These are phyloP conservation scores for Myotis pilosus DNA, from an alignment of 2,797 vertebrate species.

Conservation along the genomic window DNA sequence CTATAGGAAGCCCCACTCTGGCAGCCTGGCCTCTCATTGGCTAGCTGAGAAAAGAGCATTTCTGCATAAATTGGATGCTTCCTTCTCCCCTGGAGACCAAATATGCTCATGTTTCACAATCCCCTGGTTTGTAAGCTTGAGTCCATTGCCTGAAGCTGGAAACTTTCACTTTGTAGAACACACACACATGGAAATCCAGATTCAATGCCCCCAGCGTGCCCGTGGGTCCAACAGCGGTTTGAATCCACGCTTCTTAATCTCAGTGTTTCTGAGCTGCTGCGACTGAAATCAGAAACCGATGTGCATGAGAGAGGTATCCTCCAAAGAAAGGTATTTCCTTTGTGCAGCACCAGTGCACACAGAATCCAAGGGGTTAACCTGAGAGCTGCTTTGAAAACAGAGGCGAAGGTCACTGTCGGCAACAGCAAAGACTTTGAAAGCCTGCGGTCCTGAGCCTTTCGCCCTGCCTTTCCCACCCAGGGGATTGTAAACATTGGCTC, in stretches of 20 bases:
- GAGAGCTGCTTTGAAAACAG: slow-evolving; percentile 85
- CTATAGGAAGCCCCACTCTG: slow-evolving; percentile 65
- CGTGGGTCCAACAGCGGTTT: slow-evolving; percentile 21
- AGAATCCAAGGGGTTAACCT: slow-evolving; percentile 84
- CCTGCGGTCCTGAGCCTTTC: slow-evolving; percentile 89
- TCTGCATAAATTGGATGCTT: slow-evolving; percentile 77
- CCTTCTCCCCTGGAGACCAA: slow-evolving; percentile 75
- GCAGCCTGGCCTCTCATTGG: slow-evolving; percentile 62
- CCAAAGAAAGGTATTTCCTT: slow-evolving; percentile 77
- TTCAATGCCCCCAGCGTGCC: neutral
- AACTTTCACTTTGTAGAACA: slow-evolving; percentile 69
- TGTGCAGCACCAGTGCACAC: slow-evolving; percentile 64
- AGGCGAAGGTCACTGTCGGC: slow-evolving; percentile 86
- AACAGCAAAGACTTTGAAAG: slow-evolving; percentile 87
- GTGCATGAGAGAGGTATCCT: slow-evolving; percentile 67
- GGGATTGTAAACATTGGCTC: slow-evolving; percentile 96
- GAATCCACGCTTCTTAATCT: slow-evolving; percentile 24
- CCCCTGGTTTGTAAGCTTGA: slow-evolving; percentile 66
- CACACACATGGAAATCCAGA: slow-evolving; percentile 45
- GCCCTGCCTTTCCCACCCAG: slow-evolving; percentile 93
- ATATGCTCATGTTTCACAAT: slow-evolving; percentile 74
- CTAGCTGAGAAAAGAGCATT: slow-evolving; percentile 70
- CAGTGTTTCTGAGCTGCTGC: slow-evolving; percentile 44
- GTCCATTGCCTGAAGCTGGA: slow-evolving; percentile 70
- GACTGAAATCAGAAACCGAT: slow-evolving; percentile 66